phyloP scores from a whole-genome alignment of 2,797 vertebrate genomes.

The Falco columbarius region DNA sequence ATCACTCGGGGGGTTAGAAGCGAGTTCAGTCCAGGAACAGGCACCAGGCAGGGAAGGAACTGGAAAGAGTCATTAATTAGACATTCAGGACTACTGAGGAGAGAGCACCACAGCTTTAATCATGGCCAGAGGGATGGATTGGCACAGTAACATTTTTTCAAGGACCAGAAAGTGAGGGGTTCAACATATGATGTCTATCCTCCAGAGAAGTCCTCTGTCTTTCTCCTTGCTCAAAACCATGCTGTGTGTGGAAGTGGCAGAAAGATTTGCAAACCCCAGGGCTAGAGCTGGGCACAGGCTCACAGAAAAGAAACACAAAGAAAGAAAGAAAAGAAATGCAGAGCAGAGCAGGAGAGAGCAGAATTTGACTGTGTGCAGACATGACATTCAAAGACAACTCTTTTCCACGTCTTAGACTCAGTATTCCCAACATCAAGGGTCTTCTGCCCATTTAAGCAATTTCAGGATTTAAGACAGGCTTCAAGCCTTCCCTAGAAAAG shows the following conservation, averaged over 20 bases:
- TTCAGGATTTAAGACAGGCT: background rate
- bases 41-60: conserved; percentile 46
- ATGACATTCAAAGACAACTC: background rate
- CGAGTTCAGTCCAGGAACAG: conserved; percentile 47
- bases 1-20: background rate
- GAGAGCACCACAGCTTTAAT: conserved; percentile 68
- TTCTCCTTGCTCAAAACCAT: background rate
- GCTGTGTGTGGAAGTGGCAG: background rate
- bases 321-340: background rate
- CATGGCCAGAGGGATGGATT: conserved; percentile 59
- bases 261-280: background rate
- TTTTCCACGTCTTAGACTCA: background rate
- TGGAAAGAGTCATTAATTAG: conserved; percentile 63
- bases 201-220: background rate
- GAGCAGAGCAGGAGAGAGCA: background rate
- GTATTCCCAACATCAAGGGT: background rate
- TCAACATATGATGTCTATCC: background rate
- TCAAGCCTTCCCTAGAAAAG: background rate
- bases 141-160: conserved; percentile 58
- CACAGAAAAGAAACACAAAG: background rate
- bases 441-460: background rate
- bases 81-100: conserved; percentile 63
- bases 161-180: conserved; percentile 48
- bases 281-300: background rate
- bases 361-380: background rate